These are phyloP conservation scores for Etheostoma nigrum DNA, from an alignment of 2,797 vertebrate genomes.

Conservation along the genomic window DNA sequence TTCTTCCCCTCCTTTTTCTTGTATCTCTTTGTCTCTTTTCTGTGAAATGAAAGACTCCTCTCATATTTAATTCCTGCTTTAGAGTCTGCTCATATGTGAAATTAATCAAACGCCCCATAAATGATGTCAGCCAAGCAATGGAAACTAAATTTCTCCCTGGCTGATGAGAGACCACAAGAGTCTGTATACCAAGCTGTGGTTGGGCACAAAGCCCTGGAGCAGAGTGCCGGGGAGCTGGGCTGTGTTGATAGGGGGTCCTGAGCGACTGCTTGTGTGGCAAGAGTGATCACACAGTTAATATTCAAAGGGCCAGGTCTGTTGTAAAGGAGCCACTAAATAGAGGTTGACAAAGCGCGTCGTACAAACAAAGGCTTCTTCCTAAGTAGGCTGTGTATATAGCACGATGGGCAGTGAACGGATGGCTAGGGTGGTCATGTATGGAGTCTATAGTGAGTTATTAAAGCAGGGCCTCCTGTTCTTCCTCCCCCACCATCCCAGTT, in stretches of 20 bases:
- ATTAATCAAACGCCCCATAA: constrained; percentile 55
- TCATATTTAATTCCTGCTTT: constrained; percentile 28
- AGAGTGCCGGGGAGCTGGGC: constrained; percentile 59
- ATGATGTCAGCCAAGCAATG: constrained; percentile 57
- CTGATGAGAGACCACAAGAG: constrained; percentile 59
- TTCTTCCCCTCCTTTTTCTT: constrained; percentile 21
- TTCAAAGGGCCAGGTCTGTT: constrained; percentile 82
- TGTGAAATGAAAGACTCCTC: constrained; percentile 17
- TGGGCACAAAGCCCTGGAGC: constrained; percentile 66
- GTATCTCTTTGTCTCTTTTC: constrained; percentile 23
- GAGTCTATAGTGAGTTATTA: constrained; percentile 79
- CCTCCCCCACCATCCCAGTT: constrained; percentile 50
- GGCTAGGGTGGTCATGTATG: constrained; percentile 79
- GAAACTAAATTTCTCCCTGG: constrained; percentile 47
- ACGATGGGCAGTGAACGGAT: constrained; percentile 63
- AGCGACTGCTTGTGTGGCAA: constrained; percentile 83
- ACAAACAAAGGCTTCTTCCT: constrained; percentile 79
- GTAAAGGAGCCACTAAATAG: constrained; percentile 84
- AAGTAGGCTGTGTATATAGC: constrained; percentile 84
- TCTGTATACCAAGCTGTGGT: constrained; percentile 63
- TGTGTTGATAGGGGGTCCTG: constrained; percentile 59
- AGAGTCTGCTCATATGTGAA: constrained; percentile 52
- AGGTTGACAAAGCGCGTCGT: constrained; percentile 83
- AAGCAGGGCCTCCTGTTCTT: constrained; percentile 73
- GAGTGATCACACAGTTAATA: constrained; percentile 88